Evolutionary conservation across 2,888 invertebrate genomes (phyloP).

Genomic region (Drosophila koepferae): DNA sequence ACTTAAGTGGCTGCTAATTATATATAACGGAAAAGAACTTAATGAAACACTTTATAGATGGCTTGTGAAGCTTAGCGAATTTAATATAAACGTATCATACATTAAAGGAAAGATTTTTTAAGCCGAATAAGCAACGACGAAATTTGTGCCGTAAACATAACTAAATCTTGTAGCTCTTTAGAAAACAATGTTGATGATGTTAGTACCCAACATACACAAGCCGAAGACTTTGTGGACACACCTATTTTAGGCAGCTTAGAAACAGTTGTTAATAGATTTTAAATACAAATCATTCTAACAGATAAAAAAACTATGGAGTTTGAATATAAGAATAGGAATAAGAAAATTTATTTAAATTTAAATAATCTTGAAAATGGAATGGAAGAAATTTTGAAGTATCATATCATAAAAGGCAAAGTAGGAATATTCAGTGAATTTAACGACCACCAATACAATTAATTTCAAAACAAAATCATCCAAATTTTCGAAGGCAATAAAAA

Average conservation of each 20-base stretch:
- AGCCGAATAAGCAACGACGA: not conserved
- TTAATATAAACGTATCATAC: not conserved
- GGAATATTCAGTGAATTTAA: no score
- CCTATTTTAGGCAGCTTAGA: not conserved
- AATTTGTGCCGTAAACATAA: not conserved
- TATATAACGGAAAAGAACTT: not conserved
- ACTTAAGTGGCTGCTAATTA: slow-evolving; percentile 1
- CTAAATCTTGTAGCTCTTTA: not conserved
- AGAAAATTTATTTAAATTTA: no score
- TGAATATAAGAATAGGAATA: not conserved
- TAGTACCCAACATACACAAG: not conserved
- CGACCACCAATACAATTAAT: no score
- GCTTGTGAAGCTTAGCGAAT: not conserved
- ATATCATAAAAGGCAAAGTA: no score
- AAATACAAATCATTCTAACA: not conserved
- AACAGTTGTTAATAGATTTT: slow-evolving; percentile 2
- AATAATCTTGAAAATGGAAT: no score
- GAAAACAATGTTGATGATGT: not conserved
- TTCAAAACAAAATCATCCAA: no score
- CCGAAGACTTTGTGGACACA: not conserved
- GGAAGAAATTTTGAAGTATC: no score
- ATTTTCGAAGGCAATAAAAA: no score
- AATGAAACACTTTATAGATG: not conserved
- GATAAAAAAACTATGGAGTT: not conserved
- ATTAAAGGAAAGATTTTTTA: not conserved